A percentile compares a stretch with the other conserved stretches of the same genome.
Conservation (phyloP, 2,113 vertebrate species). For the Megalops atlanticus region DNA sequence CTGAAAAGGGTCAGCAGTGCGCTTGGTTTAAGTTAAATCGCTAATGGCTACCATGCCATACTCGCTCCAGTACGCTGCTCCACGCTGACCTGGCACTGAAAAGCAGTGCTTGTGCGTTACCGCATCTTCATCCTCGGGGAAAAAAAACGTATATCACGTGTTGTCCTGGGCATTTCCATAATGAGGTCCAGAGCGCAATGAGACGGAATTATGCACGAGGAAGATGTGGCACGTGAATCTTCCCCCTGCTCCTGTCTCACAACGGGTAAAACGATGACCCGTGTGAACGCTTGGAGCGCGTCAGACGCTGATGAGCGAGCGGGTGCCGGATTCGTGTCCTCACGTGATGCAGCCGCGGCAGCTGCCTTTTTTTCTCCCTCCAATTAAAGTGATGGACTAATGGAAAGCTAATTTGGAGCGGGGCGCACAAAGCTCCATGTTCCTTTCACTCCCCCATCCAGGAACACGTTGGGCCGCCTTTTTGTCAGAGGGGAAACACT, state of each 20-base stretch:
- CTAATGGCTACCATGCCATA: too few species aligned
- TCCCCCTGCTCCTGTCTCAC: background rate
- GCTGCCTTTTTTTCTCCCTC: background rate
- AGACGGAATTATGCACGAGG: slow-evolving; percentile 15
- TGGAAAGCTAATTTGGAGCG: background rate
- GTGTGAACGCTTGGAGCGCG: background rate
- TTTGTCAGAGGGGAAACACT: background rate
- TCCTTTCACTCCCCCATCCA: background rate
- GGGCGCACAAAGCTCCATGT: background rate
- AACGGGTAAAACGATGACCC: background rate
- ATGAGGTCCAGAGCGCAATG: slow-evolving; percentile 27
- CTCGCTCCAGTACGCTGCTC: background rate
- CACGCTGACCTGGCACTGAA: background rate
- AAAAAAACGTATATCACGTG: background rate
- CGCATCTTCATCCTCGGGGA: background rate
- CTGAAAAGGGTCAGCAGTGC: too few species aligned
- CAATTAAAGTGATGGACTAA: slow-evolving; percentile 12
- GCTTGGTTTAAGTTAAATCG: too few species aligned
- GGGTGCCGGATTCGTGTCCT: background rate
- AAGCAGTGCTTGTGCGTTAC: background rate
- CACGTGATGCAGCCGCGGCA: background rate
- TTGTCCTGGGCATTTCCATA: slow-evolving; percentile 23
- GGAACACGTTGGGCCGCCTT: background rate
- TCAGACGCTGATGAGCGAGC: background rate
- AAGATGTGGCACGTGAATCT: slow-evolving; percentile 5